Conservation (phyloP, 2,888 invertebrate species). For the Bellardia bayeri region DNA sequence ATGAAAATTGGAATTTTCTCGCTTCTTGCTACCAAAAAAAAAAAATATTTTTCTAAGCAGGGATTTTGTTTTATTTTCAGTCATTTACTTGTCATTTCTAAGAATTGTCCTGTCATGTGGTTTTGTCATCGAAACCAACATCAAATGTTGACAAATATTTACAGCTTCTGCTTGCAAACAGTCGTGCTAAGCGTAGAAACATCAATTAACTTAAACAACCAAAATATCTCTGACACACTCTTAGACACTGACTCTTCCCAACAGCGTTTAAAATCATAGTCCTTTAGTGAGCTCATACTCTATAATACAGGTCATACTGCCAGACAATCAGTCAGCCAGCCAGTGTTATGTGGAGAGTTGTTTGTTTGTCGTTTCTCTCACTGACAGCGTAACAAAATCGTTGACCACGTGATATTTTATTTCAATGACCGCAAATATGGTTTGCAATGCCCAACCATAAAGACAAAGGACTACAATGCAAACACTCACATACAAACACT, state of each 20-base stretch:
- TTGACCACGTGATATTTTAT: constrained; percentile 81
- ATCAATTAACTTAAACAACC: constrained; percentile 64
- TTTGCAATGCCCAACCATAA: constrained; percentile 60
- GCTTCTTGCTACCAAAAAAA: constrained; percentile 58
- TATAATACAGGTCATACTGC: constrained; percentile 72
- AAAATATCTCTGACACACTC: constrained; percentile 36
- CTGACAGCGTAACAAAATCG: constrained; percentile 75
- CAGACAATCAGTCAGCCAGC: constrained; percentile 69
- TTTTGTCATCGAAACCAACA: constrained; percentile 68
- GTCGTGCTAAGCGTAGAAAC: constrained; percentile 70
- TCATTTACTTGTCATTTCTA: constrained; percentile 61
- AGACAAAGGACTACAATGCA: constrained; percentile 39
- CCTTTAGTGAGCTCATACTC: not conserved
- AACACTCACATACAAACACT: not conserved
- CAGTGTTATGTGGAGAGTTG: constrained; percentile 43
- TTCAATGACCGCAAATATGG: constrained; percentile 78
- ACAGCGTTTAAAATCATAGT: constrained; percentile 64
- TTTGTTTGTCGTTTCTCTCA: constrained; percentile 32
- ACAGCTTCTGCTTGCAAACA: constrained; percentile 72
- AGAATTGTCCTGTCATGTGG: constrained; percentile 69
- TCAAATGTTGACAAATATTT: constrained; percentile 74
- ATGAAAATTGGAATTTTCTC: constrained; percentile 73
- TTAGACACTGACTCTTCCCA: constrained; percentile 1
- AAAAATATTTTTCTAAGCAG: not conserved
- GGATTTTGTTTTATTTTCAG: constrained; percentile 8